These are phyloP conservation scores for Crocuta crocuta DNA, from an alignment of 2,113 vertebrate species.

Conservation along the genomic window DNA sequence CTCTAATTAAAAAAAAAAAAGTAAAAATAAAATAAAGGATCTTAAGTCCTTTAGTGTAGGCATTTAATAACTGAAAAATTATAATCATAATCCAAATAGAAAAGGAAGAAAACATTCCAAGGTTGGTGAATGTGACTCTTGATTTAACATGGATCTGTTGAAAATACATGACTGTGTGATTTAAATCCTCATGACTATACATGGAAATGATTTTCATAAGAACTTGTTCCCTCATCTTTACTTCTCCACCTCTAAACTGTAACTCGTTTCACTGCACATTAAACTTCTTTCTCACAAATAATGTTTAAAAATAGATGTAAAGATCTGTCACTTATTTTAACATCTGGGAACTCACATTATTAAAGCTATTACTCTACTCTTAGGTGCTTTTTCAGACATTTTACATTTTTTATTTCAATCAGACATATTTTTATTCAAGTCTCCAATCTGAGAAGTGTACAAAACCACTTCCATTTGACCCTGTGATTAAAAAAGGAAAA, in stretches of 20 bases:
- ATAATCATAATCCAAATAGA: neutral
- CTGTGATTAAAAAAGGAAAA: conserved; percentile 25
- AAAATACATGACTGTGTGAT: neutral
- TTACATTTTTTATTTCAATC: conserved; percentile 65
- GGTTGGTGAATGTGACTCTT: neutral
- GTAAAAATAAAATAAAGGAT: neutral
- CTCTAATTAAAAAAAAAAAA: too few species aligned
- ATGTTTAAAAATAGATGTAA: conserved; percentile 68
- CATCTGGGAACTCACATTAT: conserved; percentile 54
- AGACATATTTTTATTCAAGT: conserved; percentile 61
- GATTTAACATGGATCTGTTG: neutral
- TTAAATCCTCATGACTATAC: conserved; percentile 36
- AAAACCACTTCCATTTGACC: conserved; percentile 48
- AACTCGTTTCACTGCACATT: conserved; percentile 62
- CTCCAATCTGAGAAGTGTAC: conserved; percentile 50
- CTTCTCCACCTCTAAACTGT: conserved; percentile 1
- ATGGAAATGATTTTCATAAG: conserved; percentile 20
- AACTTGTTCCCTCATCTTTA: conserved; percentile 2
- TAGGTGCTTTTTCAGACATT: conserved; percentile 59
- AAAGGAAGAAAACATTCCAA: conserved; percentile 13
- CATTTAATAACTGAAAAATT: conserved; percentile 27
- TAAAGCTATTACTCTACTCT: conserved; percentile 63
- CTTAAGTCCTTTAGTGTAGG: neutral
- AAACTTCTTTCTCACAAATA: conserved; percentile 63
- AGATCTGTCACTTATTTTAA: conserved; percentile 55